Percentiles rank a stretch among this genome's conserved stretches.
phyloP scores from a whole-genome alignment of 2,888 invertebrate genomes.

The Meteorus cinctellus region DNA sequence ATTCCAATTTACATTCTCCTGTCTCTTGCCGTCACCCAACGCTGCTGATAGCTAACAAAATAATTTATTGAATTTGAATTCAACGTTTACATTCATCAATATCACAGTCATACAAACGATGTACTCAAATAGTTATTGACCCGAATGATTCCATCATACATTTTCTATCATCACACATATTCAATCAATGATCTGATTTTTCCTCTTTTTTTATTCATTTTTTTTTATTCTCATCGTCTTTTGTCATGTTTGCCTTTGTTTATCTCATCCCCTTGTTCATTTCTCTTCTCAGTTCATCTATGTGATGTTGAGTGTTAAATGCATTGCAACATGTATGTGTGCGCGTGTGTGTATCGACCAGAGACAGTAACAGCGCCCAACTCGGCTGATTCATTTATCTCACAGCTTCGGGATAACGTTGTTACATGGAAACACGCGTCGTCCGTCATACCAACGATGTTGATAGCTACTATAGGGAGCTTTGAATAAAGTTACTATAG shows the following conservation, averaged over 20 bases:
- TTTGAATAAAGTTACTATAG: slow-evolving; percentile 49
- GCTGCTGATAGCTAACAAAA: neutral
- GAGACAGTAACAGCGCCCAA: slow-evolving; percentile 13
- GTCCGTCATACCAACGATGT: slow-evolving; percentile 36
- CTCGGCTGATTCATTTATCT: slow-evolving; percentile 44
- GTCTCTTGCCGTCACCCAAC: neutral
- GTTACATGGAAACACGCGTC: slow-evolving; percentile 48
- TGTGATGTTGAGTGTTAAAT: neutral
- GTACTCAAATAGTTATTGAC: neutral
- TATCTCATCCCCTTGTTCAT: neutral
- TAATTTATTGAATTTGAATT: slow-evolving; percentile 13
- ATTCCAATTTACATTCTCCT: neutral
- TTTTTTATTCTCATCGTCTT: neutral
- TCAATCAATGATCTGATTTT: neutral
- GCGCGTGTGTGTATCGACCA: neutral
- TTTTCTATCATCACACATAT: neutral
- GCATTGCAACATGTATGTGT: neutral
- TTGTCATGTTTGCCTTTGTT: neutral
- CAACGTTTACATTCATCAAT: neutral
- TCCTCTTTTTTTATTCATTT: neutral
- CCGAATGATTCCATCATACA: neutral
- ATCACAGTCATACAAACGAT: neutral
- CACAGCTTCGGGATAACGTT: slow-evolving; percentile 39
- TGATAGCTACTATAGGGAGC: slow-evolving; percentile 41
- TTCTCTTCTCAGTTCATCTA: neutral